phyloP scores from a whole-genome alignment of 2,797 vertebrate genomes.

The Oceanodroma leucorhoa region DNA sequence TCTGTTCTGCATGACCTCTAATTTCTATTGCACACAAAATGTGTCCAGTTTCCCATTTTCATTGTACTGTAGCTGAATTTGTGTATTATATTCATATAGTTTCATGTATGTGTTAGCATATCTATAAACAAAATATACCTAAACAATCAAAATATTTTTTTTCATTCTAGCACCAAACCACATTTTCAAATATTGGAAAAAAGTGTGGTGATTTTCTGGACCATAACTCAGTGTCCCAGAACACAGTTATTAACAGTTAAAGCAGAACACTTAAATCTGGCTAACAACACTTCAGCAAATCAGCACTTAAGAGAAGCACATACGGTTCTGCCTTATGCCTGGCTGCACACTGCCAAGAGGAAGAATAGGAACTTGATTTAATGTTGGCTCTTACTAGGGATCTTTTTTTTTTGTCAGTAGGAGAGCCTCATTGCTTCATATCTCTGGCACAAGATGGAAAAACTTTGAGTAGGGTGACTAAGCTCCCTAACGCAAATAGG shows the following conservation, averaged over 20 bases:
- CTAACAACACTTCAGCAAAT: conserved; percentile 26
- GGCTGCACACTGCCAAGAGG: conserved; percentile 44
- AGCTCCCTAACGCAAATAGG: background rate
- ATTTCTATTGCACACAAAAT: background rate
- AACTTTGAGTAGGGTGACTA: background rate
- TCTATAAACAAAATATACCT: background rate
- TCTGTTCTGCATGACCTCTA: background rate
- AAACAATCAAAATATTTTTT: background rate
- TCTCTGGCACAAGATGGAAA: background rate
- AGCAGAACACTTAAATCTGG: conserved; percentile 8
- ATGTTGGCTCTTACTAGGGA: background rate
- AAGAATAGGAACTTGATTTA: conserved; percentile 36
- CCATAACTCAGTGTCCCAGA: conserved; percentile 24
- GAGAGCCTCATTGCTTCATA: background rate
- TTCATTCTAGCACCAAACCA: background rate
- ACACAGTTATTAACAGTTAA: background rate
- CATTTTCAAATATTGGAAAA: background rate
- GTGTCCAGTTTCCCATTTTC: background rate
- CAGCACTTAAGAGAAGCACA: conserved; percentile 52
- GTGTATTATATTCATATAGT: background rate
- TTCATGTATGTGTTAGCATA: background rate
- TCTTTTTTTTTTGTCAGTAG: background rate
- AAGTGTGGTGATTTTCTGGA: background rate
- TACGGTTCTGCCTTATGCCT: conserved; percentile 64
- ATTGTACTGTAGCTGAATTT: background rate